Conservation (phyloP, 2,888 invertebrate genomes). For the Acanthoscelides obtectus region DNA sequence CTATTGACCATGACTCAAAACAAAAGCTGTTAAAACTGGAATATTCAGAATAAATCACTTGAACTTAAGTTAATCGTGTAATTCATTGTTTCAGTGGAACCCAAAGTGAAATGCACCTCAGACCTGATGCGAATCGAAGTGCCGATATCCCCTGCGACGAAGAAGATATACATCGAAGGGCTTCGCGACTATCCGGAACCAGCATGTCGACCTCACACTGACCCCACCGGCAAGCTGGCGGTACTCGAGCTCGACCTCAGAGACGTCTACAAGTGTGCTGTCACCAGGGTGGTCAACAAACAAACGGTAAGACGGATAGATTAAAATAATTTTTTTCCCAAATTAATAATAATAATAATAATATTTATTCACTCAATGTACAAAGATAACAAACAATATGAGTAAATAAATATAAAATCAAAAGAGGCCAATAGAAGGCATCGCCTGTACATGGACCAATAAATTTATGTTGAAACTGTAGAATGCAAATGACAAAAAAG, state of each 20-base stretch:
- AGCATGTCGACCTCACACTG: constrained; percentile 69
- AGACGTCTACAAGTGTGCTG: constrained; percentile 76
- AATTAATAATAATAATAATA: too few relatives aligned
- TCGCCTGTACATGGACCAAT: too few relatives aligned
- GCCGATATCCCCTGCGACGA: constrained; percentile 57
- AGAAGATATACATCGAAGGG: constrained; percentile 64
- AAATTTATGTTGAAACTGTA: too few relatives aligned
- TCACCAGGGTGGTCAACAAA: constrained; percentile 74
- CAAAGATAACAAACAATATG: too few relatives aligned
- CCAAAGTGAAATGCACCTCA: constrained; percentile 65
- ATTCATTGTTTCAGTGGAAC: constrained; percentile 57
- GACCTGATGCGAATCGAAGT: constrained; percentile 69
- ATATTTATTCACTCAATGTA: too few relatives aligned
- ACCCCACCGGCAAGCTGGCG: constrained; percentile 55
- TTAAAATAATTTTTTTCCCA: too few relatives aligned
- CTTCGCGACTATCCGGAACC: constrained; percentile 61
- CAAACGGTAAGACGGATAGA: constrained; percentile 63
- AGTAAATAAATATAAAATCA: too few relatives aligned
- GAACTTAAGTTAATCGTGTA: neutral
- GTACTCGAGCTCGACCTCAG: constrained; percentile 72
- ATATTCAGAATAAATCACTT: neutral
- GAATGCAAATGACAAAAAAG: too few relatives aligned
- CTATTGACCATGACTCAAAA: too few relatives aligned
- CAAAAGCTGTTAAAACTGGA: neutral
- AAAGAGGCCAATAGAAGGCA: too few relatives aligned